Base-by-base conservation (phyloP, 2,888 invertebrate genomes). In the Melieria crassipennis region DNA sequence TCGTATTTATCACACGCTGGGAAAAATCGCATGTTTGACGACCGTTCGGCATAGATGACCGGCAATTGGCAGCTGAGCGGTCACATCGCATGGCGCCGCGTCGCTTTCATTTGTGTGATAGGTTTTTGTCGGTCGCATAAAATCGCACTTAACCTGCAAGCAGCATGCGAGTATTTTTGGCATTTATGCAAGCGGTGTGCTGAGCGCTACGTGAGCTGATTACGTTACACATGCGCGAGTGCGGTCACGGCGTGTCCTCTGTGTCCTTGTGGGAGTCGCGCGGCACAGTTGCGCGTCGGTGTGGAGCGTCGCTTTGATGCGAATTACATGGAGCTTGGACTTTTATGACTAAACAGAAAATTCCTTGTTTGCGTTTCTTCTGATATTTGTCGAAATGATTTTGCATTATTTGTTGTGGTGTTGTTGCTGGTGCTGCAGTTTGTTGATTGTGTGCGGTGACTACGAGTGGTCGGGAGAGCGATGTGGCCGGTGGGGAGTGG, bases 201-300 rank as follows among this genome's bases (percentile, higher is more conserved):
- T 83, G 83, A 83, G 83, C 83, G 61, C 45, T 61, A 76, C 83
- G 83, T 83, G 83, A 82, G 82, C 77, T 82, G 83, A 82, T 82
- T 83, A 81, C 77, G 77, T 79, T 79, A 82, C 79, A 79, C 79
- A 81, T 77, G 45, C 16, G 67, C 47, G 62, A 52, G 71, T 64
- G 50, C 30, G 57, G 67, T 69, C 45, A 6, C 7, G 30, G 30
- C 69, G 46, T 77, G 73, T 70, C 68, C 57, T 74, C 75, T 79
- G 80, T 80, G 81, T 80, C 80, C 79, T 80, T 81, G 79, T 75
- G 78, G 74, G 71, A 79, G 48, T 68, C 55, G 63, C 13, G 45
- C 16, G 16, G 16, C 16, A 16, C 16, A 16, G 16, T 16, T 16
- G 16, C 77, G 58, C 77, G 76, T 78, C 77, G 79, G 78, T 81